phyloP scores from a whole-genome alignment of 2,797 vertebrate genomes.

The Eutrigla gurnardus region DNA sequence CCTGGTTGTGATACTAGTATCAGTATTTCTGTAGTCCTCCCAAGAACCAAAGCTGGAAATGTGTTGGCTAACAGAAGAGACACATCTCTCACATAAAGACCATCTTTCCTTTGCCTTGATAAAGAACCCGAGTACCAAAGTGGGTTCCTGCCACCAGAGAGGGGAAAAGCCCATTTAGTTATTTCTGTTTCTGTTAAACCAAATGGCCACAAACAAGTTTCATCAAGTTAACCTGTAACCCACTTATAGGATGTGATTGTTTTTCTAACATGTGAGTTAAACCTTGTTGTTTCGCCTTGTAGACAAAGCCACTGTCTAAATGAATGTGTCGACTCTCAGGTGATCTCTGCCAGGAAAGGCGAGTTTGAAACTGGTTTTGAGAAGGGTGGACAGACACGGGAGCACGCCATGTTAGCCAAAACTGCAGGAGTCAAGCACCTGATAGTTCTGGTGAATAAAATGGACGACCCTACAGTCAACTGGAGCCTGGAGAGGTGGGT shows the following conservation, averaged over 20 bases:
- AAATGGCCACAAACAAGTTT: neutral
- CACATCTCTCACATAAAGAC: neutral
- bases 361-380: conserved; percentile 99
- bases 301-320: neutral
- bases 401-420: conserved; percentile 98
- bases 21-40: too few relatives aligned
- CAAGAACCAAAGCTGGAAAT: neutral
- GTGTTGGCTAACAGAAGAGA: neutral
- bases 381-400: conserved; percentile 97
- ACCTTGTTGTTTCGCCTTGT: neutral
- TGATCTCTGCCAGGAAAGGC: conserved; percentile 98
- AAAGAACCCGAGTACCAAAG: neutral
- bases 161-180: neutral
- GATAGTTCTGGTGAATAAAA: conserved; percentile 98
- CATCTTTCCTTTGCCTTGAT: neutral
- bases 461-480: conserved; percentile 98
- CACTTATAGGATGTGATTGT: neutral
- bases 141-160: neutral
- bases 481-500: conserved; percentile 96
- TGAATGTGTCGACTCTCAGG: conserved; percentile 79
- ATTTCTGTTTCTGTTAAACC: neutral
- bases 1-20: too few relatives aligned
- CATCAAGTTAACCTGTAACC: neutral
- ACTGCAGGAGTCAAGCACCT: conserved; percentile 98
- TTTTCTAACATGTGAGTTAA: too few relatives aligned